phyloP scores from a whole-genome alignment of 2,888 invertebrate species.

The Candidula unifasciata region DNA sequence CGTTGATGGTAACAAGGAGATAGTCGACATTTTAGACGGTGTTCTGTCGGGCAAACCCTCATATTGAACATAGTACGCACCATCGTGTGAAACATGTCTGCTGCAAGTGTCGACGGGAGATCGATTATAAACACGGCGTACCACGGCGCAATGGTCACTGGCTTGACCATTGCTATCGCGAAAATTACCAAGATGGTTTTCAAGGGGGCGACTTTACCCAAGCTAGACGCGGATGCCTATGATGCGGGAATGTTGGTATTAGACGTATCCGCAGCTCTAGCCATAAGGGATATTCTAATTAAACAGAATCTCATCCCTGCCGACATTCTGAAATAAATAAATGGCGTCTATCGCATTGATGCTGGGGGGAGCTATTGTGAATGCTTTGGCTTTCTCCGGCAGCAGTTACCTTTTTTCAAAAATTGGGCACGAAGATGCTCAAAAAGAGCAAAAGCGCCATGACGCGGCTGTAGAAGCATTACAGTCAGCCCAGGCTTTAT shows the following conservation, averaged over 20 bases:
- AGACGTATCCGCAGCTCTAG: background rate
- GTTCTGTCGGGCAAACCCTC: too few relatives aligned
- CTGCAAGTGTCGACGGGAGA: background rate
- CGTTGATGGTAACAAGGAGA: too few relatives aligned
- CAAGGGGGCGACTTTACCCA: background rate
- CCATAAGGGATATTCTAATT: background rate
- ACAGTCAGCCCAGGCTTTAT: background rate
- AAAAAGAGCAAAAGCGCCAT: background rate
- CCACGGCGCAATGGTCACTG: background rate
- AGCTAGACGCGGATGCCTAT: background rate
- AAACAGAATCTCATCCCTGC: background rate
- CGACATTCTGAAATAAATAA: constrained; percentile 7
- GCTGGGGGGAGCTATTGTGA: too few relatives aligned
- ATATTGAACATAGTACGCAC: too few relatives aligned
- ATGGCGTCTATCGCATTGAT: too few relatives aligned
- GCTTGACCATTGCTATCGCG: background rate
- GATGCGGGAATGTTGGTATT: background rate
- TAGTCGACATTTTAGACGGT: too few relatives aligned
- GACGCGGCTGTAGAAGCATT: constrained; percentile 14
- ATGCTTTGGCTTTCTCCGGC: too few relatives aligned
- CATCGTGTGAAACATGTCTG: too few relatives aligned
- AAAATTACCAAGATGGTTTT: background rate
- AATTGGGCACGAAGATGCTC: too few relatives aligned
- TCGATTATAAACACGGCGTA: background rate
- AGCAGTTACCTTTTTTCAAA: background rate